Evolutionary conservation across 2,797 vertebrate species (phyloP), one percentile per base, ranked within the genome.

Genomic region (Scarus forsteni): DNA sequence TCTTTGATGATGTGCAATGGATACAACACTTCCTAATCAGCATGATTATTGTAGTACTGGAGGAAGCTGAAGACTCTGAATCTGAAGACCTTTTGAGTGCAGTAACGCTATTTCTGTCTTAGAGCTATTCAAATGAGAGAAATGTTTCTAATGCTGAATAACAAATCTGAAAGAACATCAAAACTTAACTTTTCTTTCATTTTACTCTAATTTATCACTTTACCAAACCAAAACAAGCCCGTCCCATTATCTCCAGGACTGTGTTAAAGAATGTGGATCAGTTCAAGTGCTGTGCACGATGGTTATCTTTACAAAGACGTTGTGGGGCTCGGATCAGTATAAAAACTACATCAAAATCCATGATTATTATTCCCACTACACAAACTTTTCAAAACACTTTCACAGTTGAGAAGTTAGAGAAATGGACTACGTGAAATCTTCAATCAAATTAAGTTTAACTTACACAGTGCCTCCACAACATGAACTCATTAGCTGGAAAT

Each of bases 401-500:
- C 43, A 5, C 48, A 9, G 15, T 42, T n/a, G 48, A 43, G 36
- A 19, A 11, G 1, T 50, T 40, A 75, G 7, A 5, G 53, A 9
- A 7, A 78, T 51, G 38, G 51, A 16, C 19, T 14, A 16, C 35
- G 44, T 36, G 14, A 56, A 61, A 76, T 44, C 12, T 66, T 62
- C 44, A 54, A 5, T 53, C 27, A 69, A 74, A 80, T 67, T 74
- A 16, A 78, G 56, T 59, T 6, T 35, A 52, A 70, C n/a, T 64
- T 54, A 18, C 7, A 27, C 1, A 0, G 50, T 45, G 54, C 36
- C 58, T 51, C 18, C 35, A 46, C 16, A 52, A 44, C 19, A 76
- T 80, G 43, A 62, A 60, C 72, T 86, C 54, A 65, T 82, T 85
- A 82, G 48, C 10, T 68, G 18, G 45, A 45, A 52, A 60, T 13